These are phyloP conservation scores for Cephus spinipes DNA, from an alignment of 2,888 invertebrate genomes.

Conservation along the genomic window DNA sequence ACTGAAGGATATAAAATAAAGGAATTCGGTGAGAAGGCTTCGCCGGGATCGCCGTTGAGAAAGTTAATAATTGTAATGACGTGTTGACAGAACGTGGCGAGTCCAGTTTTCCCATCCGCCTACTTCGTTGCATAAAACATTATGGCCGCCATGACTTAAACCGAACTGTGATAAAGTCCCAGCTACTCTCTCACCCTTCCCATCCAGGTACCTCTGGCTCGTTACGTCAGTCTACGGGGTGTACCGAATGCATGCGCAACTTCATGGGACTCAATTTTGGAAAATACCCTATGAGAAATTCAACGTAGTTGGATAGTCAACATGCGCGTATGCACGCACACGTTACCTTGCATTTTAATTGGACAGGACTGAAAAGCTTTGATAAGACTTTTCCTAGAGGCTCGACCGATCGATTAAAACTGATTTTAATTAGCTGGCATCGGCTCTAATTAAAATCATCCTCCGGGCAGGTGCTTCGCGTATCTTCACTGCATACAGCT, in stretches of 20 bases:
- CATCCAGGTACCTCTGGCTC: not conserved
- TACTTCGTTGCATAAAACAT: constrained; percentile 56
- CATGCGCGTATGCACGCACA: too few relatives aligned
- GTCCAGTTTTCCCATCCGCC: constrained; percentile 36
- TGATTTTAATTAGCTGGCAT: too few relatives aligned
- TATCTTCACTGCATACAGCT: too few relatives aligned
- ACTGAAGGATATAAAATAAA: too few relatives aligned
- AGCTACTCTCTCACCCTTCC: constrained; percentile 5
- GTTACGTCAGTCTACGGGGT: constrained; percentile 46
- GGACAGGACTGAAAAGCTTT: too few relatives aligned
- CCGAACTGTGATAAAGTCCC: constrained; percentile 14
- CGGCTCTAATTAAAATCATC: too few relatives aligned
- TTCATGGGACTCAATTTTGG: not conserved
- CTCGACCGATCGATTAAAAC: too few relatives aligned
- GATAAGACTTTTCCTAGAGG: too few relatives aligned
- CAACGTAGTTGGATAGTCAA: too few relatives aligned
- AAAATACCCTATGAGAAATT: not conserved
- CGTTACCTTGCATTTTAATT: too few relatives aligned
- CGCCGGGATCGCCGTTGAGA: not conserved
- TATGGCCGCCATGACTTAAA: constrained; percentile 56
- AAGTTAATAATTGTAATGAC: constrained; percentile 50
- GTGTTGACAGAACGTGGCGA: constrained; percentile 56
- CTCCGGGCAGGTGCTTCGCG: too few relatives aligned
- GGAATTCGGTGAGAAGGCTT: too few relatives aligned
- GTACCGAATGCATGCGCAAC: constrained; percentile 40